These are phyloP conservation scores for Pelodiscus sinensis DNA, from an alignment of 2,113 vertebrate species.

Conservation along the genomic window DNA sequence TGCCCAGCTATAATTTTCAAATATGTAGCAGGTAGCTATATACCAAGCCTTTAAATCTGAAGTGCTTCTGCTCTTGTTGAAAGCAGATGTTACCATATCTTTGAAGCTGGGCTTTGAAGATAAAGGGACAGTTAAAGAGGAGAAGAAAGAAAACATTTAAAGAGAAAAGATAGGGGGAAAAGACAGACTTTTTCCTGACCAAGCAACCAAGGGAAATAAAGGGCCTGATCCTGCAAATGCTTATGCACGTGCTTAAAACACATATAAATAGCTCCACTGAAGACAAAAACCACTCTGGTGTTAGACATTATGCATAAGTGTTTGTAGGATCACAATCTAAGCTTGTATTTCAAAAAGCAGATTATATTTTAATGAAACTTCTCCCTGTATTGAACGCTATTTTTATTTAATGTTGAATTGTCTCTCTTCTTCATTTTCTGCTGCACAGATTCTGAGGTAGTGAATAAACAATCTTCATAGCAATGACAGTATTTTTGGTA, in stretches of 20 bases:
- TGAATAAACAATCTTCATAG: background rate
- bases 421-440: background rate
- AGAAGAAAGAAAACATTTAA: background rate
- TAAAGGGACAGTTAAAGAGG: background rate
- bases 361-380: background rate
- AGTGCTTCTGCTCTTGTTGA: background rate
- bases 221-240: background rate
- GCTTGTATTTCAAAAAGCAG: background rate
- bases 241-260: background rate
- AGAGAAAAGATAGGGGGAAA: accelerated
- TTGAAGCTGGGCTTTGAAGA: background rate
- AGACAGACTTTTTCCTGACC: background rate
- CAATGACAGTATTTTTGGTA: background rate
- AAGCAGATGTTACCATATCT: background rate
- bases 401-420: background rate
- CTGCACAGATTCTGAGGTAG: background rate
- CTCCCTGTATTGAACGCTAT: background rate
- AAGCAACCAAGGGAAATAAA: background rate
- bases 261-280: background rate
- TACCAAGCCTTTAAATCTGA: background rate
- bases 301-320: background rate
- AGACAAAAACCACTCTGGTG: background rate
- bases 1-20: background rate
- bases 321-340: background rate
- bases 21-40: background rate